These are phyloP conservation scores for Vidua chalybeata DNA, from an alignment of 2,113 vertebrate species.

Conservation along the genomic window DNA sequence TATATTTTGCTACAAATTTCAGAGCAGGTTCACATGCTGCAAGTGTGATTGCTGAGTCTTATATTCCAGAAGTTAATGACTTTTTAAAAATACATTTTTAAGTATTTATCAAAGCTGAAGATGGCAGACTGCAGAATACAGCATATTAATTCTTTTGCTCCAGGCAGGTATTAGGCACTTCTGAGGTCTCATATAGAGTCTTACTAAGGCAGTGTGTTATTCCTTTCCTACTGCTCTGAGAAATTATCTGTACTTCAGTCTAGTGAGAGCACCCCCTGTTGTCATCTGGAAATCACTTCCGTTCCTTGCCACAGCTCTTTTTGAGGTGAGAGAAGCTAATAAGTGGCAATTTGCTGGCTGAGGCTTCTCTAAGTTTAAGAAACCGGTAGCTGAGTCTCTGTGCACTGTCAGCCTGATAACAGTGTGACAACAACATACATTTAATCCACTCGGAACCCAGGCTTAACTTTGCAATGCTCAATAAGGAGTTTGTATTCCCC, in stretches of 20 bases:
- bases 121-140: conserved; percentile 76
- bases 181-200: conserved; percentile 80
- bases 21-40: conserved; percentile 66
- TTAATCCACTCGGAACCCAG: conserved; percentile 63
- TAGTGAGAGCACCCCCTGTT: conserved; percentile 83
- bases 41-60: conserved; percentile 70
- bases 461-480: conserved; percentile 56
- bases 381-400: conserved; percentile 53
- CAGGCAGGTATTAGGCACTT: conserved; percentile 84
- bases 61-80: conserved; percentile 80
- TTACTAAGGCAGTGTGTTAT: conserved; percentile 76
- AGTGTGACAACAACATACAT: conserved; percentile 62
- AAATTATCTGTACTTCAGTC: conserved; percentile 80
- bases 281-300: conserved; percentile 81
- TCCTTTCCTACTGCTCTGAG: conserved; percentile 79
- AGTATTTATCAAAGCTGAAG: conserved; percentile 87
- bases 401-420: conserved; percentile 65
- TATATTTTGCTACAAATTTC: conserved; percentile 76
- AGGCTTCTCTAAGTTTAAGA: conserved; percentile 70
- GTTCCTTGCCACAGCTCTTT: conserved; percentile 78
- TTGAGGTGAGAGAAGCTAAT: conserved; percentile 81
- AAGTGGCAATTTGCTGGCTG: conserved; percentile 78
- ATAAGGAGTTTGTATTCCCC: conserved; percentile 25
- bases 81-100: conserved; percentile 85
- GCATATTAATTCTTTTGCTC: conserved; percentile 85